Conservation (phyloP, 2,888 invertebrate genomes). For the Drosophila sordidapex region DNA sequence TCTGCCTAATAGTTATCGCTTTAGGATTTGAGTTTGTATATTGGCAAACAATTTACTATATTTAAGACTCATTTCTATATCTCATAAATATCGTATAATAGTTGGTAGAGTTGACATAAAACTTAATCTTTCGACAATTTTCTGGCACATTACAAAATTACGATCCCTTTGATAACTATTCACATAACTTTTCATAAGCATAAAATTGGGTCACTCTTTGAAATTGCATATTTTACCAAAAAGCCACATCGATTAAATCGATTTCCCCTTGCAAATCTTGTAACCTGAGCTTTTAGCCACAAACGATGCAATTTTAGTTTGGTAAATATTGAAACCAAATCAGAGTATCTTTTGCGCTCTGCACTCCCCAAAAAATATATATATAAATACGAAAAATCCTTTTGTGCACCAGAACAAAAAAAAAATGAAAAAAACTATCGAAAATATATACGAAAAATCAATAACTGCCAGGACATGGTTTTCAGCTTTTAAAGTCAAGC, state of each 20-base stretch:
- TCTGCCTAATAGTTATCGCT: background rate
- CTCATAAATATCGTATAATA: too few relatives aligned
- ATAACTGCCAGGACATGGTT: constrained; percentile 39
- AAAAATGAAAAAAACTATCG: constrained; percentile 4
- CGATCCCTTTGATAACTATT: background rate
- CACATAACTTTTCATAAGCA: background rate
- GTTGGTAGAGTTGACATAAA: background rate
- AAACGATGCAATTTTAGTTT: constrained; percentile 21
- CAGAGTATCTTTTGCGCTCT: background rate
- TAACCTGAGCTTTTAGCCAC: constrained; percentile 7
- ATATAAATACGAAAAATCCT: constrained; percentile 33
- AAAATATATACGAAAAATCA: constrained; percentile 40
- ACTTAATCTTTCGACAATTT: background rate
- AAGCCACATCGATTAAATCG: constrained; percentile 12
- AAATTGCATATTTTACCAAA: background rate
- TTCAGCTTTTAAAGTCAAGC: constrained; percentile 48
- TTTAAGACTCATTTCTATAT: background rate
- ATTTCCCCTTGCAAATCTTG: constrained; percentile 3
- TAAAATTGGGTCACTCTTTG: background rate
- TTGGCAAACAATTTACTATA: background rate
- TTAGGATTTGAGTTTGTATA: background rate
- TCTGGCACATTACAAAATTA: background rate
- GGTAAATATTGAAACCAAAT: constrained; percentile 4
- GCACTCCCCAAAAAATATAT: background rate
- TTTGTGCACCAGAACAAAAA: background rate